phyloP scores from a whole-genome alignment of 2,888 invertebrate species.

The Lasius fuliginosus region DNA sequence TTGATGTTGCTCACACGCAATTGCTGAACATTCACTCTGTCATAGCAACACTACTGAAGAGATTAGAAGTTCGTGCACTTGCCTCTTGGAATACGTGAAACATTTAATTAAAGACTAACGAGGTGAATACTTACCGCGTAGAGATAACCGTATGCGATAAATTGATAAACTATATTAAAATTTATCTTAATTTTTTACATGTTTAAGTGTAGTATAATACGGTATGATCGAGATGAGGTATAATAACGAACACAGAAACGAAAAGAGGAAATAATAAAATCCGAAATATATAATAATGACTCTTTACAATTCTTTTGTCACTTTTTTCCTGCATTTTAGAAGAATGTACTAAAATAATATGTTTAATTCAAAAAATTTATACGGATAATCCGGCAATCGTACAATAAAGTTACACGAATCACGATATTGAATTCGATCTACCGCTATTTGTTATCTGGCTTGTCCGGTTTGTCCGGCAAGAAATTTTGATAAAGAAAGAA shows the following conservation, averaged over 20 bases:
- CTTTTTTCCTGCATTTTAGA: background rate
- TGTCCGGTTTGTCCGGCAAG: too few relatives aligned
- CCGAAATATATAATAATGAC: background rate
- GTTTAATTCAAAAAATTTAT: background rate
- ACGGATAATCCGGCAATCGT: background rate
- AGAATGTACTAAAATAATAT: background rate
- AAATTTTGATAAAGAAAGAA: constrained; percentile 5
- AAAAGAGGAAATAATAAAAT: background rate
- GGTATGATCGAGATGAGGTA: background rate
- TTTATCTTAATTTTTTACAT: background rate
- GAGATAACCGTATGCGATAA: background rate
- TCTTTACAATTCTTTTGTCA: background rate
- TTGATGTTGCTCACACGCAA: constrained; percentile 66
- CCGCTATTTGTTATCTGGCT: constrained; percentile 9
- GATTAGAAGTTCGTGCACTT: constrained; percentile 37
- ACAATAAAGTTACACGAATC: constrained; percentile 11
- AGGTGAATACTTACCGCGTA: background rate
- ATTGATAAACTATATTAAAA: background rate
- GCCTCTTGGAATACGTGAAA: constrained; percentile 30
- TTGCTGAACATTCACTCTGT: constrained; percentile 64
- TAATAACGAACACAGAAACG: background rate
- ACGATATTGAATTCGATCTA: background rate
- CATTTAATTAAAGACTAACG: constrained; percentile 40
- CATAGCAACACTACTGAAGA: constrained; percentile 26
- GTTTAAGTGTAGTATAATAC: background rate